Evolutionary conservation across 1,140 invertebrate species (phyloP).

Genomic region (Drosophila ironensis): DNA sequence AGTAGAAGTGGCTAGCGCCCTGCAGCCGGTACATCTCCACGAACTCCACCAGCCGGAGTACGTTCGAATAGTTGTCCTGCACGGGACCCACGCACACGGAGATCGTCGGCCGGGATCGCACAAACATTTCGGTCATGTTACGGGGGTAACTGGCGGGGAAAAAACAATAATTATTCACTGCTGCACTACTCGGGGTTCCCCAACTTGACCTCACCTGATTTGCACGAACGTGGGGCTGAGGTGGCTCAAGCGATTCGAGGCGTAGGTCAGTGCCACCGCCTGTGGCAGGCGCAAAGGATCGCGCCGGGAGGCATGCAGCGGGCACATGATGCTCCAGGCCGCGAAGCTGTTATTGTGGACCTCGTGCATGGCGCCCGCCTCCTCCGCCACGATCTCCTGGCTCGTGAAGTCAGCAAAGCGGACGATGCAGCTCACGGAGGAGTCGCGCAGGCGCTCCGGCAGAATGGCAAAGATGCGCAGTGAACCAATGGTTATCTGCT

Average conservation of each 20-base stretch:
- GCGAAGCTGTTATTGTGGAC: slow-evolving; percentile 72
- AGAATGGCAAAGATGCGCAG: slow-evolving; percentile 71
- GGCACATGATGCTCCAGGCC: slow-evolving; percentile 74
- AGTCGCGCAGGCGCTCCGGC: slow-evolving; percentile 54
- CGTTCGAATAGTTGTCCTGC: slow-evolving; percentile 85
- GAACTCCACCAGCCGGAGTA: slow-evolving; percentile 85
- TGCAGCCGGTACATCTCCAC: slow-evolving; percentile 86
- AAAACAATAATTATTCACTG: neutral
- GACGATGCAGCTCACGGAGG: slow-evolving; percentile 60
- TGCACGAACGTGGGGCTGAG: slow-evolving; percentile 66
- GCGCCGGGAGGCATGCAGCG: slow-evolving; percentile 41
- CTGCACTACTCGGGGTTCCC: neutral
- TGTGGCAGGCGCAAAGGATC: slow-evolving; percentile 52
- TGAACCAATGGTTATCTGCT: slow-evolving; percentile 58
- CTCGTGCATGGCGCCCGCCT: slow-evolving; percentile 65
- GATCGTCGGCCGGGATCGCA: slow-evolving; percentile 67
- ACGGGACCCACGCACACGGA: slow-evolving; percentile 87
- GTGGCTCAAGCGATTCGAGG: slow-evolving; percentile 64
- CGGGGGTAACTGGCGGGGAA: slow-evolving; percentile 59
- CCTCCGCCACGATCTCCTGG: slow-evolving; percentile 55
- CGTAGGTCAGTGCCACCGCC: slow-evolving; percentile 64
- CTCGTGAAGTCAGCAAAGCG: slow-evolving; percentile 60
- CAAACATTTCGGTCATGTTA: slow-evolving; percentile 61
- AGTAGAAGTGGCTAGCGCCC: slow-evolving; percentile 86
- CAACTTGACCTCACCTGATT: slow-evolving; percentile 54